Conservation (phyloP, 53 echinoderm and acorn worm genomes). For the Apostichopus leukothele region DNA sequence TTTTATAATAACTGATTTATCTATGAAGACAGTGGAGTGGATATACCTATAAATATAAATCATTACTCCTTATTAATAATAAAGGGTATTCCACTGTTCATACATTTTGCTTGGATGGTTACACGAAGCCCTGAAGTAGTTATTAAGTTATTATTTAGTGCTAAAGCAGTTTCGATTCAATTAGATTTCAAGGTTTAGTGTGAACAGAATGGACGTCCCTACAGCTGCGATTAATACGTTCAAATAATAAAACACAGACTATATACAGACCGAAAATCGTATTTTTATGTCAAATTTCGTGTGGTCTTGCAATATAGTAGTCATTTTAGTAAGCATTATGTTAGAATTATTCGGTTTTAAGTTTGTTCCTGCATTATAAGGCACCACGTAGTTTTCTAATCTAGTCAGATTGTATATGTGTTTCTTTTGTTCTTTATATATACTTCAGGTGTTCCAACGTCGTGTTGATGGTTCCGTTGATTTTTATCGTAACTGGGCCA, state of each 20-base stretch:
- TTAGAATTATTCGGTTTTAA: background rate
- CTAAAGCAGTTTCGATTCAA: background rate
- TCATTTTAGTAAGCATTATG: background rate
- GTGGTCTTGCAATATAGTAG: too few relatives aligned
- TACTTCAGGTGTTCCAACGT: too few relatives aligned
- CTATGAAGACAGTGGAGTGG: too few relatives aligned
- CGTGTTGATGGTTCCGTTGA: too few relatives aligned
- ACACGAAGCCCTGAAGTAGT: constrained; percentile 1
- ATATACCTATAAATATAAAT: too few relatives aligned
- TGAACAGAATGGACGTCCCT: background rate
- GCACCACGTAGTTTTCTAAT: too few relatives aligned
- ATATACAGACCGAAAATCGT: background rate
- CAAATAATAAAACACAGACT: background rate
- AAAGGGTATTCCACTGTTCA: background rate
- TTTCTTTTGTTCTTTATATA: too few relatives aligned
- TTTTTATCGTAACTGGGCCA: too few relatives aligned
- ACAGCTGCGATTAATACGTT: constrained; percentile 7
- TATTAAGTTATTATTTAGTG: background rate
- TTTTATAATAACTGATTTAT: too few relatives aligned
- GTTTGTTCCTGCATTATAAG: too few relatives aligned
- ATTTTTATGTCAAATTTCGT: background rate
- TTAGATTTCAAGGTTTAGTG: background rate
- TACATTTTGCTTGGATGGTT: constrained; percentile 7
- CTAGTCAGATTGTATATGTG: too few relatives aligned
- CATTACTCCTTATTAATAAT: background rate